Base-by-base conservation (phyloP, 2,888 invertebrate genomes). In the Lottia scabra region DNA sequence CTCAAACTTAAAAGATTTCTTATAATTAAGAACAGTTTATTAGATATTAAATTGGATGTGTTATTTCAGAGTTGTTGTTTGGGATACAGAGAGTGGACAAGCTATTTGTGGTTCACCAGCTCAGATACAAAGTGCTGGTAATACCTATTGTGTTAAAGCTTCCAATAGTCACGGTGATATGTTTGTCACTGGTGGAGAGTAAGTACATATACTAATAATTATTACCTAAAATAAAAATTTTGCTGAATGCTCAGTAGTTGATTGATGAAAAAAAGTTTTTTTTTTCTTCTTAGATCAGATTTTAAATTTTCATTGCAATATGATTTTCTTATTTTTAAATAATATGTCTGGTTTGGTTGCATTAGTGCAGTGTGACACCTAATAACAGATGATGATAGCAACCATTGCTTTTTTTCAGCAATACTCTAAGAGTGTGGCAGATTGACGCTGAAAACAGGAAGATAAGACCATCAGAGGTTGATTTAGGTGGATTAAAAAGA, bases 401-500 rank as follows among this genome's bases (percentile, higher is more conserved):
- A 30, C 16, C 30, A 5, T 16, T 27, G 10, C 45, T 62, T 73
- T 12, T 71, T 83, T 83, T 46, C 80, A 90, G 90, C 62, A 82
- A 84, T 63, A 90, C 89, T 19, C 79, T 90, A 64, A 78, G 90
- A 71, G 87, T 90, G 5, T 90, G 90, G 90, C 80, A 85, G 68
- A 78, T 90, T 38, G 88, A 90, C 79, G 91, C 92, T 0, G 92
- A 92, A 69, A 93, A 93, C 76, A 93, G 94, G 83, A 90, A 93
- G 79, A 90, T 96, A 0, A 91, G 92, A 68, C 93, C 93, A 0
- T 91, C 93, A 30, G 95, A 96, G 84, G 94, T 96, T 1, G 91
- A 93, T 62, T 91, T 95, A 80, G 95, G 95, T 43, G 95, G 95
- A 89, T 90, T 95, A 78, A 93, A 95, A 70, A 91, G 97, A 62